phyloP scores from a whole-genome alignment of 2,113 vertebrate species.

The Syngnathus scovelli region DNA sequence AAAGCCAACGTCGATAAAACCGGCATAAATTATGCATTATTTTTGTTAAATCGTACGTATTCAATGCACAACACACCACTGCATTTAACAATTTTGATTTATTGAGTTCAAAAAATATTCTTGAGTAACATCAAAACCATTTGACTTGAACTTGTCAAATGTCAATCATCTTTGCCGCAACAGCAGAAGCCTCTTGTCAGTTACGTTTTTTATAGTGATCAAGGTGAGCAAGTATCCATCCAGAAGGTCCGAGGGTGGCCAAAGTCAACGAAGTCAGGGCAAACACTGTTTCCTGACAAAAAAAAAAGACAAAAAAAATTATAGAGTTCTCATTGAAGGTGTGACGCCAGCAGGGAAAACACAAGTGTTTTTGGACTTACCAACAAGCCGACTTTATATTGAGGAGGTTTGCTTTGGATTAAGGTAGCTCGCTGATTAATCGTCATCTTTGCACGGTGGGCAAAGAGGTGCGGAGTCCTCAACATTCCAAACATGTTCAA shows the following conservation, averaged over 20 bases:
- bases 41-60: too few species aligned
- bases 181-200: too few species aligned
- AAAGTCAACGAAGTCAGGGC: conserved; percentile 30
- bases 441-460: not conserved
- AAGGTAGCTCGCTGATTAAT: conserved; percentile 24
- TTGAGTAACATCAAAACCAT: not conserved
- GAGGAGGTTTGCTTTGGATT: conserved; percentile 21
- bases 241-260: conserved; percentile 41
- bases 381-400: conserved; percentile 1
- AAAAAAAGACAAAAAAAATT: not conserved
- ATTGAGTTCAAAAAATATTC: conserved; percentile 4
- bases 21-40: too few species aligned
- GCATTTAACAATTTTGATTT: conserved; percentile 3
- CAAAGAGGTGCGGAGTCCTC: not conserved
- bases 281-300: conserved; percentile 34
- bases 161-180: not conserved
- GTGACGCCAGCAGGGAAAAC: too few species aligned
- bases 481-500: conserved; percentile 17
- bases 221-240: conserved; percentile 48
- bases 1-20: not conserved
- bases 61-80: too few species aligned
- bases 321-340: too few species aligned
- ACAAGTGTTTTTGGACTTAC: conserved; percentile 18
- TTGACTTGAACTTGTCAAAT: not conserved
- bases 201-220: conserved; percentile 25